Conservation (phyloP, 1,140 invertebrate genomes). For the Brachionus plicatilis region DNA sequence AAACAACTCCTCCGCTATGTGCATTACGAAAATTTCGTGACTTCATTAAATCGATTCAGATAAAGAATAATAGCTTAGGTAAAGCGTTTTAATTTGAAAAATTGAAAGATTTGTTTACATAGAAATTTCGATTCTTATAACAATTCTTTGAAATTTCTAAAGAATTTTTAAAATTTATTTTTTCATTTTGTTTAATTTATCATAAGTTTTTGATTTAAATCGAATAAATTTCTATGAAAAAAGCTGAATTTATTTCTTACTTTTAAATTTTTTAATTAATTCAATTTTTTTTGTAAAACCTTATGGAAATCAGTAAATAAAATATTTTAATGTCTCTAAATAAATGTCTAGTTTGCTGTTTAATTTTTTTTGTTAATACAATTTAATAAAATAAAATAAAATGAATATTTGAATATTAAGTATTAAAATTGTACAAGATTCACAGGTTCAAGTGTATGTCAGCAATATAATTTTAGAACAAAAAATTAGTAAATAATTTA, state of each 20-base stretch:
- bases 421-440: too few relatives aligned
- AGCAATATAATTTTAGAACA: too few relatives aligned
- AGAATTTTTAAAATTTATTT: not conserved
- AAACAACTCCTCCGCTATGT: not conserved
- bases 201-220: not conserved
- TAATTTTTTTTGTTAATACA: not conserved
- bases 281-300: not conserved
- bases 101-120: not conserved
- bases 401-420: too few relatives aligned
- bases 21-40: not conserved
- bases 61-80: not conserved
- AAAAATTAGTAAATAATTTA: too few relatives aligned
- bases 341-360: not conserved
- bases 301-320: not conserved
- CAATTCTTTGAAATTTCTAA: not conserved
- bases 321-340: not conserved
- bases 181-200: not conserved
- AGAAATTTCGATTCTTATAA: not conserved
- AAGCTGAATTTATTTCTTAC: too few relatives aligned
- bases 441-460: too few relatives aligned
- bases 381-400: not conserved
- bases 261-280: not conserved
- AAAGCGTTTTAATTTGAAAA: not conserved
- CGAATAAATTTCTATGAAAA: not conserved
- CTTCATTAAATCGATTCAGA: not conserved